A percentile compares a stretch with the other conserved stretches of the same genome.
phyloP scores from a whole-genome alignment of 1,140 invertebrate genomes.

The Diprion similis region DNA sequence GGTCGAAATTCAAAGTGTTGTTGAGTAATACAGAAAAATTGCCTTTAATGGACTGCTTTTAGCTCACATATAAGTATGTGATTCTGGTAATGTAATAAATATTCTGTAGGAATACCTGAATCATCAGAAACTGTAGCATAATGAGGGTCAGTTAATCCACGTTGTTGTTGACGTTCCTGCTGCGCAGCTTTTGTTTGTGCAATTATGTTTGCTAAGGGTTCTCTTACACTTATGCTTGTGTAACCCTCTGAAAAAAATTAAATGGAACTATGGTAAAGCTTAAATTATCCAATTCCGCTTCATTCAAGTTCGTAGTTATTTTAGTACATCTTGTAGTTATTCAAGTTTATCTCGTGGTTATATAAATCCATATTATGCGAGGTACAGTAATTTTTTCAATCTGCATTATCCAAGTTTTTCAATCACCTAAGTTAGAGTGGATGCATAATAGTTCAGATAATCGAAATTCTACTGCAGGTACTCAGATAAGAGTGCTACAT shows the following conservation, averaged over 20 bases:
- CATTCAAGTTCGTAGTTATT: too few relatives aligned
- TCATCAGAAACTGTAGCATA: slow-evolving; percentile 86
- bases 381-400: too few relatives aligned
- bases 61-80: neutral
- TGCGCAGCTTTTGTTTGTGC: slow-evolving; percentile 63
- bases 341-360: too few relatives aligned
- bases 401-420: too few relatives aligned
- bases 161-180: slow-evolving; percentile 57
- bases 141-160: slow-evolving; percentile 70
- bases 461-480: slow-evolving; percentile 20
- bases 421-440: too few relatives aligned
- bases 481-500: neutral
- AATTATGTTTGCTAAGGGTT: slow-evolving; percentile 80
- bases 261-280: slow-evolving; percentile 10
- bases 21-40: slow-evolving; percentile 31
- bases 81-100: neutral
- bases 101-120: slow-evolving; percentile 66
- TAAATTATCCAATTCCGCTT: neutral
- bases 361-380: too few relatives aligned
- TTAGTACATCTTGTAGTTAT: too few relatives aligned
- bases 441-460: too few relatives aligned
- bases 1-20: neutral
- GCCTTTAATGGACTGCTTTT: slow-evolving; percentile 5
- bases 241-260: slow-evolving; percentile 76
- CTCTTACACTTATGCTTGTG: slow-evolving; percentile 88